Evolutionary conservation across 1,140 invertebrate species (phyloP).

Genomic region (Arctopsyche grandis): DNA sequence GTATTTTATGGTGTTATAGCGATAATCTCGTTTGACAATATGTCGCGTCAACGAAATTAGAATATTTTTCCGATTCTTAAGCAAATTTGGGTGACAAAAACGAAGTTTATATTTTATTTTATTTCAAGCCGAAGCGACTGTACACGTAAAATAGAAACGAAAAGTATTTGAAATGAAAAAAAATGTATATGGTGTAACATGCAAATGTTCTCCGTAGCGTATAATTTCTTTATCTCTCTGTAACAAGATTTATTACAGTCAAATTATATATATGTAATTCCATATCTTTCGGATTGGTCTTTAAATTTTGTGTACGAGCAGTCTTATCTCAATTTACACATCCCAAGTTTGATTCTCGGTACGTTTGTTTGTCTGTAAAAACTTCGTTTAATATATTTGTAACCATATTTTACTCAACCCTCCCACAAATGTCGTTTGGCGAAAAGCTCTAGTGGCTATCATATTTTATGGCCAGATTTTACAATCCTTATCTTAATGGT

Average conservation of each 20-base stretch:
- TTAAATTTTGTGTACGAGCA: not conserved
- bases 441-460: too few species aligned
- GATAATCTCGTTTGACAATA: too few species aligned
- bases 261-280: slow-evolving; percentile 11
- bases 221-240: slow-evolving; percentile 21
- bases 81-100: not conserved
- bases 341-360: too few species aligned
- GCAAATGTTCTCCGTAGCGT: slow-evolving; percentile 9
- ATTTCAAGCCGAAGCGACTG: not conserved
- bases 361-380: not conserved
- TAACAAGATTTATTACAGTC: slow-evolving; percentile 9
- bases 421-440: too few species aligned
- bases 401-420: too few species aligned
- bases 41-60: not conserved
- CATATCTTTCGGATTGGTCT: not conserved
- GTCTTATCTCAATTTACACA: slow-evolving; percentile 10
- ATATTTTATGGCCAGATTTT: slow-evolving; percentile 6
- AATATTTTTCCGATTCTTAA: slow-evolving; percentile 1
- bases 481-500: not conserved
- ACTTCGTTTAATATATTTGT: too few species aligned
- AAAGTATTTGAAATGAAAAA: not conserved
- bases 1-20: too few species aligned
- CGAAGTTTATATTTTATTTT: not conserved
- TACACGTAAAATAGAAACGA: not conserved
- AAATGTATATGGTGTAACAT: not conserved